Base-by-base conservation (phyloP, 2,888 invertebrate species). In the Tachina grossa region DNA sequence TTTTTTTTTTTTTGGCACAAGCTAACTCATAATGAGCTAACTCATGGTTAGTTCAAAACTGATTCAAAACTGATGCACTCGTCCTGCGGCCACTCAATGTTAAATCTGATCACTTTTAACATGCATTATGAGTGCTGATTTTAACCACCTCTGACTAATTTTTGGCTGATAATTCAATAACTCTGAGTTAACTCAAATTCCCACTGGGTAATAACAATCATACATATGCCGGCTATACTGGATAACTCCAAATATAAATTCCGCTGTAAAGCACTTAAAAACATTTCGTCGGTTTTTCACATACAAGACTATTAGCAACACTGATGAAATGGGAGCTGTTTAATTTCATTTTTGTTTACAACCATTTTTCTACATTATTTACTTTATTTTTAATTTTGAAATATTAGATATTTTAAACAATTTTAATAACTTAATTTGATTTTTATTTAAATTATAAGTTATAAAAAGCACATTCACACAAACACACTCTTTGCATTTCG, bases 391-490 rank as follows among this genome's bases (percentile, higher is more conserved):
- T 22, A 39, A 55, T 22, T 10, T 19, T n/a, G 16, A 55, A 16
- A 39, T 61, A 72, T 49, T 49, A 39, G 10, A 49, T 14, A 47
- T 49, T 57, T 66, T 53, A 9, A 41, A 49, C 14, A 13, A 19
- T 55, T 66, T 76, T 55, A 55, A 43, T 66, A 66, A 57, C 13
- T 47, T 31, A 76, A 66, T 76, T 55, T 19, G 9, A 66, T 76
- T 45, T 76, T 16, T 66, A 39, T n/a, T 63, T 16, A 55, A 45
- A 47, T 31, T 39, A 45, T 22, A 22, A 6, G 5, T 9, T 39
- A 19, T 6, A 9, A 39, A 31, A 41, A 31, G 41, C n/a, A 68
- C 41, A 68, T 16, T 65, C 66, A 80, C n/a, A 74, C 66, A 80
- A 39, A 57, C 41, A 72, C 80, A 69, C 63, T 59, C 65, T 76